These are phyloP conservation scores for Syngnathus scovelli DNA, from an alignment of 2,113 vertebrate genomes.

Conservation along the genomic window DNA sequence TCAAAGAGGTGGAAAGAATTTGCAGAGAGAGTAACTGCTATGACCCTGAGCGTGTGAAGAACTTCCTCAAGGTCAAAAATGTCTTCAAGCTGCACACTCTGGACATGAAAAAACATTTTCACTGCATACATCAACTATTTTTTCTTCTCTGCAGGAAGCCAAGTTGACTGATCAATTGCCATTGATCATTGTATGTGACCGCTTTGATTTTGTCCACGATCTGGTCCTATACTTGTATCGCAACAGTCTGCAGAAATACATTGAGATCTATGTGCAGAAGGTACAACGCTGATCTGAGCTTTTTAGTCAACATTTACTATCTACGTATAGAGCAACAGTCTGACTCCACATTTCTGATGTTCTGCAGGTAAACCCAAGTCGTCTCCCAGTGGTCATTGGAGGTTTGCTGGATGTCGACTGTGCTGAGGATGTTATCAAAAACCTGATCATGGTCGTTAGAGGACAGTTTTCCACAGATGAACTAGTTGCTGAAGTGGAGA, in stretches of 20 bases:
- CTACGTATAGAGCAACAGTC: no score
- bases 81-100: neutral
- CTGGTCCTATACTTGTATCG: slow-evolving; percentile 97
- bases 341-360: slow-evolving; percentile 1
- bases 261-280: slow-evolving; percentile 99
- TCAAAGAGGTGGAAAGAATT: slow-evolving; percentile 99
- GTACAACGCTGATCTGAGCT: slow-evolving; percentile 52
- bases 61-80: slow-evolving; percentile 89
- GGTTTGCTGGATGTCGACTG: slow-evolving; percentile 96
- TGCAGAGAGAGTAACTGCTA: slow-evolving; percentile 99
- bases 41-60: slow-evolving; percentile 96
- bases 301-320: neutral
- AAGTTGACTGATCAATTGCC: slow-evolving; percentile 97
- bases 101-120: neutral
- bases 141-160: slow-evolving; percentile 80
- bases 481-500: slow-evolving; percentile 96
- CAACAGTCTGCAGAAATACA: slow-evolving; percentile 98
- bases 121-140: neutral
- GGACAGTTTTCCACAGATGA: slow-evolving; percentile 98
- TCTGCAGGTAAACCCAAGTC: slow-evolving; percentile 91
- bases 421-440: slow-evolving; percentile 98
- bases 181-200: slow-evolving; percentile 96
- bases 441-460: slow-evolving; percentile 93
- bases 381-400: slow-evolving; percentile 94
- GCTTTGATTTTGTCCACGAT: slow-evolving; percentile 98